Percentiles rank a stretch among this genome's conserved stretches.
Conservation (phyloP, 2,113 vertebrate species). For the Synchiropus splendidus region DNA sequence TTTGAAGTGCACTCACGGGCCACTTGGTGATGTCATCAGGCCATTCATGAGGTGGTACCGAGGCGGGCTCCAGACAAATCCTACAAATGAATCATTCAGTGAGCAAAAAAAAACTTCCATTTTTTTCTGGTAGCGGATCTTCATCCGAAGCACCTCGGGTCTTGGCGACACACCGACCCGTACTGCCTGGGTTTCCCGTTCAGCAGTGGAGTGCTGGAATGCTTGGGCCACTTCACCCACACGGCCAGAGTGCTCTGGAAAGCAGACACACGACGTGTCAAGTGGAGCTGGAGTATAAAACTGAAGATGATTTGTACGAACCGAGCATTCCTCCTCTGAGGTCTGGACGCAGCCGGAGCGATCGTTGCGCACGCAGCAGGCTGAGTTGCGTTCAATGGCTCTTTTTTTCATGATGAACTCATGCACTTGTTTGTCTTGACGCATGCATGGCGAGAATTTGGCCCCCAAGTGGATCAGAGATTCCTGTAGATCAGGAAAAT, state of each 20-base stretch:
- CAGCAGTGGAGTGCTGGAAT: conserved; percentile 77
- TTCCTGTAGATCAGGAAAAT: conserved; percentile 63
- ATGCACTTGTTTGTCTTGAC: conserved; percentile 89
- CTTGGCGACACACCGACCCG: conserved; percentile 95
- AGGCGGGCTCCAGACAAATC: conserved; percentile 91
- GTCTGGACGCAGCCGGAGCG: conserved; percentile 92
- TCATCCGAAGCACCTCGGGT: conserved; percentile 76
- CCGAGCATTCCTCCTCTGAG: conserved; percentile 92
- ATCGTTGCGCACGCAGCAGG: conserved; percentile 94
- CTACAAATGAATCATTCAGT: conserved; percentile 46
- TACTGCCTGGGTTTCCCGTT: conserved; percentile 70
- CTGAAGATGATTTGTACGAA: conserved; percentile 50
- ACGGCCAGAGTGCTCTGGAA: conserved; percentile 85
- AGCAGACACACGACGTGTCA: conserved; percentile 2
- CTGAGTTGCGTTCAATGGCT: conserved; percentile 83
- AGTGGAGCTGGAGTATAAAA: background rate
- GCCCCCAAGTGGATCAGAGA: conserved; percentile 94
- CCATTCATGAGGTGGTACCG: conserved; percentile 89
- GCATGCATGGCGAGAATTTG: conserved; percentile 98
- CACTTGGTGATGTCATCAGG: conserved; percentile 97
- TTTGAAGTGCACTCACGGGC: conserved; percentile 74
- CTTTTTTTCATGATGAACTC: conserved; percentile 79
- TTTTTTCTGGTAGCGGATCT: too few species aligned
- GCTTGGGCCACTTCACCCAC: conserved; percentile 93
- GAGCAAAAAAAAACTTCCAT: too few species aligned